Evolutionary conservation across 1,140 invertebrate species (phyloP), one percentile per base, ranked within the genome.

Genomic region (Melipona quadrifasciata): DNA sequence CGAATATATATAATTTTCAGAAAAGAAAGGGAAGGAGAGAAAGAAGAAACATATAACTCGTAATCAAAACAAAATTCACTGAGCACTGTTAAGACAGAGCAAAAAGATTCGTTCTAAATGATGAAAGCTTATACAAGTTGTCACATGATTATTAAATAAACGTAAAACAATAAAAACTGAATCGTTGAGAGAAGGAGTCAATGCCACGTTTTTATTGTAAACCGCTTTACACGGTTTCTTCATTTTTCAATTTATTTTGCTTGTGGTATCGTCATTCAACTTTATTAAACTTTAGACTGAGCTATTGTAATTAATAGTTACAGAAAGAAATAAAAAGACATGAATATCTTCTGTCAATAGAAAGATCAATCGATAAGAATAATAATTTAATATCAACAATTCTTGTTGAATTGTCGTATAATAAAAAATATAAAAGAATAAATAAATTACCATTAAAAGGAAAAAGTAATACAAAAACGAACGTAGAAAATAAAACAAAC

Each of bases 111-210:
- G 47, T 47, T 47, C 51, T 19, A 24, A 10, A 24, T 39, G 31
- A 68, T 8, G 2, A 21, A 24, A 19, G 21, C 31, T 82, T 68
- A 21, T 24, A 61, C 19, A 77, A 82, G 61, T 39, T 27, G 27
- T 51, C 64, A 58, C 81, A 70, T 58, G 21, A 4, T 82, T 68
- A 78, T 83, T 78, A 83, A 78, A 53, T 51, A 58, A 78, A 82
- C 80, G 80, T 39, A 53, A 64, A 31, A 75, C 58, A 55, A 27
- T 10, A 57, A 75, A 82, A 82, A 83, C 74, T 70, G 75, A 39
- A 64, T 55, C 81, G 24, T n/a, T 14, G 31, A 24, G 81, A 78
- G 68, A 78, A 55, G 31, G 27, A 83, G 74, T 83, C 81, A 83
- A 83, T 83, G 81, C 81, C 74, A 39, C 51, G 14, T n/a, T 8